Evolutionary conservation across 1,140 invertebrate genomes (phyloP).

Genomic region (Saccostrea echinata): DNA sequence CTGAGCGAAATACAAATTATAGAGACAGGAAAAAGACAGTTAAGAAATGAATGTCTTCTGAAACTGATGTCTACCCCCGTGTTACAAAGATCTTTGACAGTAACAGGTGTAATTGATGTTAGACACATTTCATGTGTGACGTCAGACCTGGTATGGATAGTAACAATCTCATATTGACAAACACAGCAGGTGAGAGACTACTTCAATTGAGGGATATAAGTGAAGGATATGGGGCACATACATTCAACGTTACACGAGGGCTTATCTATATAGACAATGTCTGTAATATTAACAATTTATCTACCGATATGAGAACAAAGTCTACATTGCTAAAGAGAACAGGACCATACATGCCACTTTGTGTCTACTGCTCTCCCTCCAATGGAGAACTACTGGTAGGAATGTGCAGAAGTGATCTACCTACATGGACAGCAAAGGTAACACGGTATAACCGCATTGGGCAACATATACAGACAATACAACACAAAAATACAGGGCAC

Average conservation of each 20-base stretch:
- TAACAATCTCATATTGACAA: neutral
- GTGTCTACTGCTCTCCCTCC: too few relatives aligned
- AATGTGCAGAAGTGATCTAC: too few relatives aligned
- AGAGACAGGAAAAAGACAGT: too few relatives aligned
- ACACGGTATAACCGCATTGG: neutral
- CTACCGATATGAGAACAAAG: neutral
- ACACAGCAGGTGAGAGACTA: neutral
- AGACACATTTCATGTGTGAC: neutral
- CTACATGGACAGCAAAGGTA: too few relatives aligned
- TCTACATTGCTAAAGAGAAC: neutral
- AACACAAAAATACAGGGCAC: neutral
- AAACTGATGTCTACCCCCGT: too few relatives aligned
- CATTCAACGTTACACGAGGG: neutral
- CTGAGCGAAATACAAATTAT: too few relatives aligned
- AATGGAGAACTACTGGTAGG: too few relatives aligned
- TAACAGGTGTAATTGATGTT: too few relatives aligned
- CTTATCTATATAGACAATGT: neutral
- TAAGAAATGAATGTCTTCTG: too few relatives aligned
- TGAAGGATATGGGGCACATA: neutral
- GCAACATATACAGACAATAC: neutral
- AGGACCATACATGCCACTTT: too few relatives aligned
- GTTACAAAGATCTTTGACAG: too few relatives aligned
- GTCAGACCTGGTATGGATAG: neutral
- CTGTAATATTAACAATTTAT: neutral
- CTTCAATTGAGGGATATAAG: neutral